These are phyloP conservation scores for Toxostoma redivivum DNA, from an alignment of 2,113 vertebrate genomes.

Conservation along the genomic window DNA sequence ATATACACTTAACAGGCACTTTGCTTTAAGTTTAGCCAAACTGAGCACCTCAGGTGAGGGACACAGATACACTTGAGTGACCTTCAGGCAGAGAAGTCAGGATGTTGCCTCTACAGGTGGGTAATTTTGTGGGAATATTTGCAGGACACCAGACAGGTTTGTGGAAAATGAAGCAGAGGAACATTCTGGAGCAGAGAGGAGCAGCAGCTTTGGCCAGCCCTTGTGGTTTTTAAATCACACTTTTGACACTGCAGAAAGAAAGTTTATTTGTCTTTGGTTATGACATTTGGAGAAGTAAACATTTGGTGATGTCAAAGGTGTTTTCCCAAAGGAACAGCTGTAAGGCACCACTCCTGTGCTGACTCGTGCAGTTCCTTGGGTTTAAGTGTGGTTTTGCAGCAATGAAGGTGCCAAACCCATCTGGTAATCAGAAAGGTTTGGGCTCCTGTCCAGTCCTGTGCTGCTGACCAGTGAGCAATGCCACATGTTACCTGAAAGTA, in stretches of 20 bases:
- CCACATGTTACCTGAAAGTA: fast-evolving
- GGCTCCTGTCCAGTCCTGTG: neutral
- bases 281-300: neutral
- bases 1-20: conserved; percentile 36
- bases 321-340: neutral
- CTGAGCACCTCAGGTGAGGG: neutral
- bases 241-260: neutral
- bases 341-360: neutral
- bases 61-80: neutral
- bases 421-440: neutral
- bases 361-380: neutral
- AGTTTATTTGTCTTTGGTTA: neutral
- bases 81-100: neutral
- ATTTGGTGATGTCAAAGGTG: neutral
- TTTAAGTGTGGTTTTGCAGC: neutral
- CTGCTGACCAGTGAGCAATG: neutral
- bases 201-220: neutral
- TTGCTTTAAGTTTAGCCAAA: conserved; percentile 62
- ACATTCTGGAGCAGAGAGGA: neutral
- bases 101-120: neutral
- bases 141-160: neutral
- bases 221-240: neutral
- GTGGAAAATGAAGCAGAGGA: neutral
- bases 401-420: neutral
- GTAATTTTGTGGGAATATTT: neutral